phyloP scores from a whole-genome alignment of 1,140 invertebrate genomes.

The Diuraphis noxia region DNA sequence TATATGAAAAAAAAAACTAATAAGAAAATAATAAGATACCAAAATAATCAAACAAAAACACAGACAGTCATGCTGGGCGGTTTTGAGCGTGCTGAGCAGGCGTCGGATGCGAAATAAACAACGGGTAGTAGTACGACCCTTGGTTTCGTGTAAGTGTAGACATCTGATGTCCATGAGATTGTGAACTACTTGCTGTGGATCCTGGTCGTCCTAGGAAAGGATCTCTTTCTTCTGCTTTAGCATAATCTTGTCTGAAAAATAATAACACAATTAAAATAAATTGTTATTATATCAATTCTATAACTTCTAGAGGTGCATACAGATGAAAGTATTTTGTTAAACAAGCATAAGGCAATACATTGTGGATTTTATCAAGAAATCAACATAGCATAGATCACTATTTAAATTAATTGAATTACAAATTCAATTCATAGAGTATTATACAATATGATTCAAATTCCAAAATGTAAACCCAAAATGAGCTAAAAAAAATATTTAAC shows the following conservation, averaged over 20 bases:
- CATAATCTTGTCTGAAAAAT: conserved; percentile 70
- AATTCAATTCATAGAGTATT: neutral
- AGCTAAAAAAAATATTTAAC: neutral
- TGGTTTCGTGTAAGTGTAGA: conserved; percentile 67
- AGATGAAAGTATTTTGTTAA: neutral
- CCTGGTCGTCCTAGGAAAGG: conserved; percentile 64
- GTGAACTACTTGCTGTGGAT: conserved; percentile 46
- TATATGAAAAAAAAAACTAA: conserved; percentile 11
- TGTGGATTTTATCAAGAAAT: neutral
- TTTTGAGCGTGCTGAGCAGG: conserved; percentile 54
- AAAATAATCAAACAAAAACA: conserved; percentile 52
- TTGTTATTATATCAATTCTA: neutral
- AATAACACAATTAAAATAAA: conserved; percentile 46
- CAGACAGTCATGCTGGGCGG: conserved; percentile 51
- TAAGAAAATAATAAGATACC: conserved; percentile 48
- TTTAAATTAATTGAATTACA: neutral
- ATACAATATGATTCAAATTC: no score
- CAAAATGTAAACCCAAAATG: neutral
- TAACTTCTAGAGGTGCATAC: neutral
- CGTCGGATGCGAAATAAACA: conserved; percentile 53
- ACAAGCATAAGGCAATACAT: neutral
- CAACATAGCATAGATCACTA: neutral
- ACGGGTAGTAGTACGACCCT: conserved; percentile 65
- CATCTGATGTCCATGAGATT: conserved; percentile 51
- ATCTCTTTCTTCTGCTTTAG: conserved; percentile 74